Evolutionary conservation across 2,113 vertebrate species (phyloP), one percentile per base, ranked within the genome.

Genomic region (Leptocoma aspasia): DNA sequence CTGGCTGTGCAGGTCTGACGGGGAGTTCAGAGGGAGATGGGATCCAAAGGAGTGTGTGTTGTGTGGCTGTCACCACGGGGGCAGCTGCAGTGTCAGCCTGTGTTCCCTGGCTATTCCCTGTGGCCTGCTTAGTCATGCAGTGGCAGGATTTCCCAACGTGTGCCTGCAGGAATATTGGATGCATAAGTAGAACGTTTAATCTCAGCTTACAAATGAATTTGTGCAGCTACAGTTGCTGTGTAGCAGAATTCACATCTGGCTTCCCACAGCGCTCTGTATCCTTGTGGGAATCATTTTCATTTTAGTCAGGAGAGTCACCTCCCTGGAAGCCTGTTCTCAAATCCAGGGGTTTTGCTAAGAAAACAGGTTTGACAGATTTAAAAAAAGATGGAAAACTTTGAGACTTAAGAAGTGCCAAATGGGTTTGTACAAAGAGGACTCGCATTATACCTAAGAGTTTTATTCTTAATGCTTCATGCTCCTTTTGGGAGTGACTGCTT

Each of bases 51-150:
- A 53, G 76, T 27, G 44, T 19, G 28, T 33, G 4, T 49, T 28
- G 49, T 2, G 54, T 2, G 19, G 6, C 44, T 33, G 79, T 68
- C 75, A 30, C 35, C 8, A 1, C 0, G 4, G 33, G 53, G 57
- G 57, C 89, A 86, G 79, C 20, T 41, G 89, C 63, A 80, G 27
- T 61, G 86, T 39, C 89, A 83, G 76, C 54, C 72, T 0, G 24
- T 27, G 10, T 26, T 87, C 64, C 81, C 80, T 44, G 18, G 26
- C 90, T 72, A 27, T 61, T 69, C 79, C 79, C 79, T 54, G 53
- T 31, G 2, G 4, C 33, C 76, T 95, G 91, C 91, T 94, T 92
- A 92, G 91, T 92, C 95, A 83, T 44, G 30, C 86, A 37, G 24
- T 22, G 6, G 27, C 68, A 24, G 17, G 71, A 73, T 83, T 90